phyloP scores from a whole-genome alignment of 2,113 vertebrate genomes.

The Ciconia stormi region DNA sequence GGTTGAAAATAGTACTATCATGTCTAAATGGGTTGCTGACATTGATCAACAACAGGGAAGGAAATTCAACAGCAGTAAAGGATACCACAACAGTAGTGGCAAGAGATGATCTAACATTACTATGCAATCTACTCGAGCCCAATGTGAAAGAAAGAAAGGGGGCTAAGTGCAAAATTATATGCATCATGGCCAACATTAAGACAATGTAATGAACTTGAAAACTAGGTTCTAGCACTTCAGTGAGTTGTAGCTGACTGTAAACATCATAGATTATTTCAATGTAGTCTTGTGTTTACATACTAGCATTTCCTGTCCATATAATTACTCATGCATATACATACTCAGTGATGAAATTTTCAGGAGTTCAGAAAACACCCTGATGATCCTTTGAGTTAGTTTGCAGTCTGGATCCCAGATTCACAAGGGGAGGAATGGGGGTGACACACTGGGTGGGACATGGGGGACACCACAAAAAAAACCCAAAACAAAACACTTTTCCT shows the following conservation, averaged over 20 bases:
- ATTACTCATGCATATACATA: neutral
- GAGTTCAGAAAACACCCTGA: neutral
- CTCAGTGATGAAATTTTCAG: neutral
- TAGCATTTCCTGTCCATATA: neutral
- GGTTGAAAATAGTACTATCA: neutral
- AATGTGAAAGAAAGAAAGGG: neutral
- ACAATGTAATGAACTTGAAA: neutral
- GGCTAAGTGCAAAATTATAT: neutral
- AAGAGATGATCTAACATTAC: neutral
- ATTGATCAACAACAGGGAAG: neutral
- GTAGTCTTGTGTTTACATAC: neutral
- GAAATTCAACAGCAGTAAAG: neutral
- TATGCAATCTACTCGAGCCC: neutral
- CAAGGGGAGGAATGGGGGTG: neutral
- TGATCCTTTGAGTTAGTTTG: neutral
- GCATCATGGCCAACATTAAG: neutral
- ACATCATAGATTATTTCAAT: neutral
- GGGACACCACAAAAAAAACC: rapidly evolving
- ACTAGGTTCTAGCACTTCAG: neutral
- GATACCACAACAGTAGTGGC: neutral
- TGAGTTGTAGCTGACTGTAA: neutral
- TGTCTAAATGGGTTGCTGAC: neutral
- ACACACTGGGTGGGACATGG: rapidly evolving
- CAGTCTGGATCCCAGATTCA: neutral
- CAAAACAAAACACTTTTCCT: neutral